Base-by-base conservation (phyloP, 2,888 invertebrate species). In the Dolichomitus sp. region DNA sequence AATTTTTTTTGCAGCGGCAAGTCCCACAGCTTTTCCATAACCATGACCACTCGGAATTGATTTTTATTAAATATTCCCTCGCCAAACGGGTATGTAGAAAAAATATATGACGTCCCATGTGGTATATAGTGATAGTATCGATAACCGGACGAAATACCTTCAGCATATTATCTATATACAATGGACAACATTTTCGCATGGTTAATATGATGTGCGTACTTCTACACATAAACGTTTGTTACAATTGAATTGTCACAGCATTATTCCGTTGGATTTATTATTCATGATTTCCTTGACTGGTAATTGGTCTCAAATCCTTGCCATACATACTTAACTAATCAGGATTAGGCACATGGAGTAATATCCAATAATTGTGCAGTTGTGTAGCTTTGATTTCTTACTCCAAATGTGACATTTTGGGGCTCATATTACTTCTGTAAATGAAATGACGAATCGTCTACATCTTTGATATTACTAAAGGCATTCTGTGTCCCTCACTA, bases 1-100 rank as follows among this genome's bases (percentile, higher is more conserved):
- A 59, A 45, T 72, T 59, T 72, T n/a, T 42, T 1, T 45, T 6
- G 42, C 72, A 4, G 12, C 42, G 59, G 59, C 40, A 45, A 45
- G 17, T 30, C 19, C 19, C 45, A 17, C 30, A 14, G 30, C 59
- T 48, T 57, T 42, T 72, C 72, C 57, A 72, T 72, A 59, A 59
- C 72, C 59, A 48, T 48, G 59, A 59, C 72, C 59, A 72, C 54
- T 72, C 72, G 17, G 33, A 59, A 59, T 72, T 17, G 72, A 72
- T 45, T 72, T 72, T 72, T 59, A 33, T 33, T 59, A 72, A 72
- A 59, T 45, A 72, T 59, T 54, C 54, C 40, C 54, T 54, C 11
- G 40, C 40, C 40, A 54, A 33, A 12, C 23, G 40, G 52, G 27
- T 37, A 54, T 54, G 66, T 27, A 69, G 12, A 14, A 69, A 52